These are phyloP conservation scores for Psophia crepitans DNA, from an alignment of 2,113 vertebrate genomes.

Conservation along the genomic window DNA sequence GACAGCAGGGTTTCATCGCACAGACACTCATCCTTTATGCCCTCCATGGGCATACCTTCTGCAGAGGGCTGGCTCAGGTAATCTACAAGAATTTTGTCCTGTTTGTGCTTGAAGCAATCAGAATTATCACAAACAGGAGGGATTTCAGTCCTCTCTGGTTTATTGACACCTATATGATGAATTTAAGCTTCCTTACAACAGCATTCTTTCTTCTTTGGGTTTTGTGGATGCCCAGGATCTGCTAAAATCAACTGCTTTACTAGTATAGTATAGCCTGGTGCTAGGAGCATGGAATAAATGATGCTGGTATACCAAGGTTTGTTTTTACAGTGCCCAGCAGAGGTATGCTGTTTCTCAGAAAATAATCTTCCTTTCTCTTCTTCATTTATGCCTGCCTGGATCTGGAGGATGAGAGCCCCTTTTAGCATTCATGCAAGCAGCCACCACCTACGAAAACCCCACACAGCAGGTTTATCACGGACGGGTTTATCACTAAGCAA, in stretches of 20 bases:
- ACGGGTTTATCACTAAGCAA: neutral
- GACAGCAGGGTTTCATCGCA: neutral
- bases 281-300: neutral
- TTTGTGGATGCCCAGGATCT: neutral
- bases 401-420: neutral
- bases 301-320: neutral
- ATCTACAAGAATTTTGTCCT: conserved; percentile 68
- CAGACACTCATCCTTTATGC: conserved; percentile 58
- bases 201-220: neutral
- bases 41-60: conserved; percentile 83
- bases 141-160: neutral
- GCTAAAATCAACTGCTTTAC: neutral
- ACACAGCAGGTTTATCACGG: neutral
- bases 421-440: neutral
- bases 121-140: conserved; percentile 73
- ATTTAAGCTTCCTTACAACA: neutral
- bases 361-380: conserved; percentile 28
- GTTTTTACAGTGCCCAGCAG: neutral
- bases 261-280: neutral
- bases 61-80: conserved; percentile 71
- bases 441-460: neutral
- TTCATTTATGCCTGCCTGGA: neutral
- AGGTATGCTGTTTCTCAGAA: neutral
- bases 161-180: neutral
- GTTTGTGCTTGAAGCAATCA: neutral